A percentile compares a stretch with the other conserved stretches of the same genome.
These are phyloP conservation scores for Silurus meridionalis DNA, from an alignment of 2,113 vertebrate genomes.

Conservation along the genomic window DNA sequence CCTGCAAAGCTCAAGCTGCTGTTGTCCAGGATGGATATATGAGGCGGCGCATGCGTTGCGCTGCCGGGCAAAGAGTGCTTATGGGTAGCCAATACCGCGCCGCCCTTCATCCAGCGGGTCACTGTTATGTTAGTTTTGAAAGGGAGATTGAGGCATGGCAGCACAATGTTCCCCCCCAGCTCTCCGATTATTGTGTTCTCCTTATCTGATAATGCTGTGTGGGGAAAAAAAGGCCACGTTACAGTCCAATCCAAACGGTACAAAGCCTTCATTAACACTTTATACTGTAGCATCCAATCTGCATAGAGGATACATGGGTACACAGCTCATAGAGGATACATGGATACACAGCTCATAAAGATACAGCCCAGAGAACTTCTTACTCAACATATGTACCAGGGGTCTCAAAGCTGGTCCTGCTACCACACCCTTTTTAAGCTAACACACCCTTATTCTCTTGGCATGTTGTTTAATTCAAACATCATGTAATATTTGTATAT, in stretches of 20 bases:
- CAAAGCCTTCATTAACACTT: not conserved
- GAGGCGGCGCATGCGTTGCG: rapidly evolving
- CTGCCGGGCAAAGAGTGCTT: not conserved
- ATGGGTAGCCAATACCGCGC: not conserved
- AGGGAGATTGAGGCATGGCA: not conserved
- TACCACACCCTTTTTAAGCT: not conserved
- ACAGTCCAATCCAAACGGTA: not conserved
- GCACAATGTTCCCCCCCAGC: not conserved
- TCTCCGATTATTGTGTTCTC: not conserved
- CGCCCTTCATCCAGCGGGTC: not conserved
- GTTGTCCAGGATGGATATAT: slow-evolving; percentile 7
- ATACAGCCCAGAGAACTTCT: not conserved
- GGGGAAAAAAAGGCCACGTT: not conserved
- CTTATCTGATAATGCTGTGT: not conserved
- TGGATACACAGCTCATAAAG: not conserved
- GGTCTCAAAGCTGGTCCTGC: not conserved
- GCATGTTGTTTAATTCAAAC: not conserved
- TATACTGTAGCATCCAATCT: not conserved
- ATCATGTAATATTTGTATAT: no score
- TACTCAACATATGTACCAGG: not conserved
- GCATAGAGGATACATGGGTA: not conserved
- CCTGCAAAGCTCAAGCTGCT: slow-evolving; percentile 5
- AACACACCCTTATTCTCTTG: not conserved
- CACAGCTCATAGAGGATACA: not conserved
- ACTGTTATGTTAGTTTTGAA: not conserved